Evolutionary conservation across 2,113 vertebrate genomes (phyloP).

Genomic region (Petaurus breviceps): DNA sequence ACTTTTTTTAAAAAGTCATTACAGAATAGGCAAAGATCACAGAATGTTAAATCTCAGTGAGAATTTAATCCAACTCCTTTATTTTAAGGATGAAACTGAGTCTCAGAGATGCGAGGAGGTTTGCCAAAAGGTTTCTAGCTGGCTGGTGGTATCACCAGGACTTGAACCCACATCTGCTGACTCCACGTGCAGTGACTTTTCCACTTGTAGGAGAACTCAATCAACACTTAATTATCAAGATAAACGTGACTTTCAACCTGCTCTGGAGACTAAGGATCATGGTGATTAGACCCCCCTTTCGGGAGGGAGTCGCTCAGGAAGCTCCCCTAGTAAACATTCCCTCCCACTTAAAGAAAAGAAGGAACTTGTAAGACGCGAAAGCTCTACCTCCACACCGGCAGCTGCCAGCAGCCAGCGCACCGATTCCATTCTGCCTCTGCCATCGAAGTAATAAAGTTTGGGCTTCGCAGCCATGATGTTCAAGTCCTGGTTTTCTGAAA

Average conservation of each 20-base stretch:
- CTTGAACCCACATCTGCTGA: background rate
- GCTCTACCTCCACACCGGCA: constrained; percentile 85
- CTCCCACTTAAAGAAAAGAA: background rate
- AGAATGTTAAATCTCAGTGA: background rate
- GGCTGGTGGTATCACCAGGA: background rate
- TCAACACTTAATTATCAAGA: background rate
- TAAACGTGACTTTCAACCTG: background rate
- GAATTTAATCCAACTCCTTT: background rate
- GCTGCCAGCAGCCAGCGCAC: constrained; percentile 89
- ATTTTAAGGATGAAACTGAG: background rate
- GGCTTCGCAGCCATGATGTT: constrained; percentile 84
- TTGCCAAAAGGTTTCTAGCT: background rate
- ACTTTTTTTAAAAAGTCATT: too few relatives aligned
- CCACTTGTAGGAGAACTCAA: too few relatives aligned
- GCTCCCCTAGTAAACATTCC: background rate
- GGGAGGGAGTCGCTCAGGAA: background rate
- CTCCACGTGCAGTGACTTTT: too few relatives aligned
- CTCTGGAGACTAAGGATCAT: background rate
- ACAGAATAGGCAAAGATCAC: background rate
- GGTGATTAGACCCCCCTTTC: background rate
- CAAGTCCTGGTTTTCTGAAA: constrained; percentile 12
- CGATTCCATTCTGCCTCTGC: constrained; percentile 89
- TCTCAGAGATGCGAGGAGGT: background rate
- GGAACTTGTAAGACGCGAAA: background rate
- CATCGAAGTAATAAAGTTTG: constrained; percentile 87